Evolutionary conservation across 2,113 vertebrate genomes (phyloP), one percentile per base, ranked within the genome.

Genomic region (Craseonycteris thonglongyai): DNA sequence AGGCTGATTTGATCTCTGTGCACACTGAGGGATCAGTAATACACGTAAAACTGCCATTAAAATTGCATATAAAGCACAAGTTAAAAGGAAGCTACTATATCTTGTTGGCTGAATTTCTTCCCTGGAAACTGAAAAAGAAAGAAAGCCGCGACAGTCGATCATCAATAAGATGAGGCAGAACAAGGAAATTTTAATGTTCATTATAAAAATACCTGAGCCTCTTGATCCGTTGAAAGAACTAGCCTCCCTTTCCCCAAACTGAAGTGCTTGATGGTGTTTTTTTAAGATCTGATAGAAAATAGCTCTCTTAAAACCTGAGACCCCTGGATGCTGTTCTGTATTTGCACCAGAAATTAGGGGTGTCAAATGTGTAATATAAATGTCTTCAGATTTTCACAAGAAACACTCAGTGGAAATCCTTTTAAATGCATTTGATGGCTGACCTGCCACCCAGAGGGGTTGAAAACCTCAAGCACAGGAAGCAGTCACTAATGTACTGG

Each of bases 1-100:
- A 98, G 93, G 97, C 88, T 94, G 92, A 95, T 96, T 98, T 98
- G 97, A 98, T 98, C 97, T 97, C 96, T 97, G 87, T 66, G 74
- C 96, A 69, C 95, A 93, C 96, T 96, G 93, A 72, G 45, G 59
- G 49, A 74, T 94, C 72, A 89, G 71, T 94, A 98, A 96, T 97
- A 66, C 86, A 95, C 90, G 75, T 93, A 96, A 97, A 98, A 97
- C 69, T 81, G 75, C 95, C 95, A 97, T 95, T 95, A 97, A 98
- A 97, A 98, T 42, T 96, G 92, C 76, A 63, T 90, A 80, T 68
- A 63, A 98, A 96, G 54, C 79, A 90, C 40, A 91, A 81, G 47
- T 68, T 95, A 68, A 97, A 97, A 95, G 1, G 14, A 96, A 90
- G 66, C 66, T 65, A 88, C 56, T 92, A 68, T 54, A 95, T 47